phyloP scores from a whole-genome alignment of 2,797 vertebrate species.

The Stomatorhinus walkeri region DNA sequence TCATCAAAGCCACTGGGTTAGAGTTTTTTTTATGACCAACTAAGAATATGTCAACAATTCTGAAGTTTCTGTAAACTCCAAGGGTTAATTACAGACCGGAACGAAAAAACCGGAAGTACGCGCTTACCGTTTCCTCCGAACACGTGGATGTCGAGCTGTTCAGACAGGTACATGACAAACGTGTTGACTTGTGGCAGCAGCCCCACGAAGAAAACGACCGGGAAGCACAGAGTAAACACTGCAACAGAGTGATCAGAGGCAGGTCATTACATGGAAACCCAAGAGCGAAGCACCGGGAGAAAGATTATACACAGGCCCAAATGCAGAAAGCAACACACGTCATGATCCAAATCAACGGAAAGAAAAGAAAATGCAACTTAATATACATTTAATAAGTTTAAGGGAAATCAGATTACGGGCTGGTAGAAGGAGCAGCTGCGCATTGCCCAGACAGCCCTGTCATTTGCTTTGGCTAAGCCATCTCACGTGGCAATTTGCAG shows the following conservation, averaged over 20 bases:
- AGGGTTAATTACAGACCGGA: background rate
- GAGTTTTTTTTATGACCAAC: background rate
- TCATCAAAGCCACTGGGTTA: background rate
- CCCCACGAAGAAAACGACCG: conserved; percentile 92
- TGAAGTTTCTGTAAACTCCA: background rate
- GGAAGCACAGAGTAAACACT: conserved; percentile 98
- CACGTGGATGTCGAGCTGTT: conserved; percentile 97
- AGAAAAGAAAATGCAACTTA: background rate
- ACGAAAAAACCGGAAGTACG: background rate
- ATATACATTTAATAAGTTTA: background rate
- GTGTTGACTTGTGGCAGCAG: conserved; percentile 99
- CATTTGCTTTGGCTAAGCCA: background rate
- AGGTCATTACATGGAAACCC: background rate
- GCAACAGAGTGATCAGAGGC: conserved; percentile 9
- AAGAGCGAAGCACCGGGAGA: background rate
- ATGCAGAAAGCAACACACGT: background rate
- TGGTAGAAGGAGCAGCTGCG: background rate
- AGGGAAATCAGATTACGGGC: background rate
- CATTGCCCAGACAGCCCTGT: background rate
- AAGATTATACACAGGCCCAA: background rate
- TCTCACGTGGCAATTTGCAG: background rate
- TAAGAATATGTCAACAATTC: background rate
- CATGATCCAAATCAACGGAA: background rate
- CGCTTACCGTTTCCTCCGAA: conserved; percentile 95
- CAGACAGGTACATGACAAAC: conserved; percentile 96